Conservation (phyloP, 2,888 invertebrate genomes). For the Nudaria mundana region DNA sequence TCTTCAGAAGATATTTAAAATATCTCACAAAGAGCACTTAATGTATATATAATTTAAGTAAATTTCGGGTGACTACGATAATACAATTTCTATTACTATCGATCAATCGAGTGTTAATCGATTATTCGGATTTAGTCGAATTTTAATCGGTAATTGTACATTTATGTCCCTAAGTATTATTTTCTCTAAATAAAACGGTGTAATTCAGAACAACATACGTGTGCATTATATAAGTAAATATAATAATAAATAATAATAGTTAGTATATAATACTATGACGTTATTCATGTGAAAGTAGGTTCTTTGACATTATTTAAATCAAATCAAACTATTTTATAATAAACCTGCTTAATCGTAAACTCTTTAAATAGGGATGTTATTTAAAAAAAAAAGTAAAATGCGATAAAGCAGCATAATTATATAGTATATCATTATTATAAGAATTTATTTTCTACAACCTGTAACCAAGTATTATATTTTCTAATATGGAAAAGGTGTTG, state of each 20-base stretch:
- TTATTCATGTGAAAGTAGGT: slow-evolving; percentile 31
- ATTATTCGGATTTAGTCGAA: too few species aligned
- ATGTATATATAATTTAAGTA: slow-evolving; percentile 2
- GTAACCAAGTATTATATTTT: slow-evolving; percentile 51
- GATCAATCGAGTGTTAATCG: slow-evolving; percentile 25
- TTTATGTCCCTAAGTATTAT: neutral
- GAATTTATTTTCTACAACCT: slow-evolving; percentile 40
- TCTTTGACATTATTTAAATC: slow-evolving; percentile 22
- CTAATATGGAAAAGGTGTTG: slow-evolving; percentile 31
- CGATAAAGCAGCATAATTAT: slow-evolving; percentile 10
- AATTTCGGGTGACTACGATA: slow-evolving; percentile 6
- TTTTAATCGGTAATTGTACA: slow-evolving; percentile 6
- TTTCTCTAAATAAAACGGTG: slow-evolving; percentile 12
- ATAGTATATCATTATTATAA: slow-evolving; percentile 17
- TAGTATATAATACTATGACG: slow-evolving; percentile 31
- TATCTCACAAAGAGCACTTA: neutral
- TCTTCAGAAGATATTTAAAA: too few species aligned
- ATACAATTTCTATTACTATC: too few species aligned
- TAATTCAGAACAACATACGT: slow-evolving; percentile 42
- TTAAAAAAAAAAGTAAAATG: neutral
- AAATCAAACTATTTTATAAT: slow-evolving; percentile 39
- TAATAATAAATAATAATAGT: slow-evolving; percentile 27
- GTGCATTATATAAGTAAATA: slow-evolving; percentile 33
- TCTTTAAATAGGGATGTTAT: neutral
- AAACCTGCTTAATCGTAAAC: slow-evolving; percentile 2